Conservation (phyloP, 2,113 vertebrate species). For the Indicator maculatus region DNA sequence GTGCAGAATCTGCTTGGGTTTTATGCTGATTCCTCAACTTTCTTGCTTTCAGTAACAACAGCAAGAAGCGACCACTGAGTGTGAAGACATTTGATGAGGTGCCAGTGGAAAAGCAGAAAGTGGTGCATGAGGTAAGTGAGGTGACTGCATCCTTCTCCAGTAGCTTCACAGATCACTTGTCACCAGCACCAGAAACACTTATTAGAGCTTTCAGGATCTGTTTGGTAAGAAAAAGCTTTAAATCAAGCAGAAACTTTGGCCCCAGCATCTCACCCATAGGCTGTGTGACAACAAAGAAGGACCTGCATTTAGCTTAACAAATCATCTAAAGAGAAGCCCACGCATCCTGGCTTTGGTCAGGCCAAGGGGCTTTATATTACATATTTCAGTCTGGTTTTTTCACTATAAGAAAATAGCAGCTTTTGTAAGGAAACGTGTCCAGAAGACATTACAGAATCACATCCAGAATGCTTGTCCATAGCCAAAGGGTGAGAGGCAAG, state of each 20-base stretch:
- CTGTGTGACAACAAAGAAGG: neutral
- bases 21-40: neutral
- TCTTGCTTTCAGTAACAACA: conserved; percentile 66
- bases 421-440: neutral
- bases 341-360: neutral
- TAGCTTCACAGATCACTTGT: neutral
- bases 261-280: neutral
- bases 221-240: neutral
- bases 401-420: neutral
- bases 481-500: too few relatives aligned
- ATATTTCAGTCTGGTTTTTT: neutral
- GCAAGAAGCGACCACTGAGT: conserved; percentile 85
- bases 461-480: too few relatives aligned
- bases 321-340: neutral
- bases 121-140: conserved; percentile 78
- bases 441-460: neutral
- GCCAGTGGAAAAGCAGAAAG: conserved; percentile 80
- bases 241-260: neutral
- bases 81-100: conserved; percentile 92
- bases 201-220: neutral
- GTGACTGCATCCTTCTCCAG: neutral
- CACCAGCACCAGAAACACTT: neutral
- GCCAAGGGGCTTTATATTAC: neutral
- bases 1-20: neutral
- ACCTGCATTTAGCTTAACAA: neutral